phyloP scores from a whole-genome alignment of 2,888 invertebrate species.

The Diploptera punctata region DNA sequence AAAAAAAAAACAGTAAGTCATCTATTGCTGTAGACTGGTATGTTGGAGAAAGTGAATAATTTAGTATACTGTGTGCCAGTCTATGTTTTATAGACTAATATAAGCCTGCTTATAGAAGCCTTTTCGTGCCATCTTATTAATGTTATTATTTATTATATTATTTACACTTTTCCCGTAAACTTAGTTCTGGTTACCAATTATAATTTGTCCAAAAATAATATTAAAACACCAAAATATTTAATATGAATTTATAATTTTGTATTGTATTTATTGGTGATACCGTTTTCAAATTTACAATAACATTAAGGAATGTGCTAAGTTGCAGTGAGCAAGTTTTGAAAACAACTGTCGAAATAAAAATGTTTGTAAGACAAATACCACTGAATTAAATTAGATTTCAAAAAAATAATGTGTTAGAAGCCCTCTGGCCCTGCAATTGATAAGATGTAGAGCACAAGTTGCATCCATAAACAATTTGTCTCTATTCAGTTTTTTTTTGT shows the following conservation, averaged over 20 bases:
- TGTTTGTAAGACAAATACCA: no score
- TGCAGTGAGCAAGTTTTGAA: neutral
- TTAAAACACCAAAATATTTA: neutral
- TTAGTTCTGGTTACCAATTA: no score
- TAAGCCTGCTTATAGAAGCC: neutral
- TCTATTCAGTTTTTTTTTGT: no score
- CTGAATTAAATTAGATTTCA: neutral
- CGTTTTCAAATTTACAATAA: neutral
- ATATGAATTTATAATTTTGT: neutral
- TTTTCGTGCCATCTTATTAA: neutral
- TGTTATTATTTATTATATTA: neutral
- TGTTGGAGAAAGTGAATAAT: neutral
- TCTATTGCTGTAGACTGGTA: no score
- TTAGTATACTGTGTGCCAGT: neutral
- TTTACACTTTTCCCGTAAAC: no score
- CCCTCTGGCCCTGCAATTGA: neutral
- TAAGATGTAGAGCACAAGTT: neutral
- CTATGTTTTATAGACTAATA: neutral
- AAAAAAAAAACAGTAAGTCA: neutral
- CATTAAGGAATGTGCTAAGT: neutral
- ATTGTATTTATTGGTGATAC: neutral
- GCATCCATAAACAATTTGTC: no score
- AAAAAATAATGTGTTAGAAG: neutral
- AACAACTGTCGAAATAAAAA: neutral
- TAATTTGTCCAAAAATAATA: no score